A percentile compares a stretch with the other conserved stretches of the same genome.
Evolutionary conservation across 2,113 vertebrate genomes (phyloP).

Genomic region (Laticauda colubrina): DNA sequence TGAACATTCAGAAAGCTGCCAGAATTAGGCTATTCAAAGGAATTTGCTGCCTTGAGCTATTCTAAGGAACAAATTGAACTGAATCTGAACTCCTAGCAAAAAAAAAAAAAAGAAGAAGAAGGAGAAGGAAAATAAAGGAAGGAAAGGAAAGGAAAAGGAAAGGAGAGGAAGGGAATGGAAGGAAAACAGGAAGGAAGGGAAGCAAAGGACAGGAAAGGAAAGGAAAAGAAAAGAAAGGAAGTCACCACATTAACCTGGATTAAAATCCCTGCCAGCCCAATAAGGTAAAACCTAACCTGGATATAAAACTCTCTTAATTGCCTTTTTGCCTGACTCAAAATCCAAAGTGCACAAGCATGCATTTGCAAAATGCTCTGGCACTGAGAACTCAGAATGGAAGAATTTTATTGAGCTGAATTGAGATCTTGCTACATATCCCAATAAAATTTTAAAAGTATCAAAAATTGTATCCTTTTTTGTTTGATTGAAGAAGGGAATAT

Average conservation of each 20-base stretch:
- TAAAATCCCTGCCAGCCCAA: no score
- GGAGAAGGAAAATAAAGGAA: rapidly evolving
- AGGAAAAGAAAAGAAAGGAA: neutral
- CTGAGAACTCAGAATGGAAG: neutral
- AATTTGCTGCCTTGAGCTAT: neutral
- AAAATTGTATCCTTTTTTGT: no score
- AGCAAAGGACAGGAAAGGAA: no score
- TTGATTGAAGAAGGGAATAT: no score
- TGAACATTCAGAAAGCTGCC: neutral
- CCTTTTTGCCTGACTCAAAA: neutral
- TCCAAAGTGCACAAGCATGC: neutral
- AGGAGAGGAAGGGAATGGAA: no score
- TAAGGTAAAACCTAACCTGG: neutral
- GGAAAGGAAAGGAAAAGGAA: neutral
- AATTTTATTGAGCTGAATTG: neutral
- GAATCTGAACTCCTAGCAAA: neutral
- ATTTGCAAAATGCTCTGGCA: neutral
- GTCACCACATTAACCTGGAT: neutral
- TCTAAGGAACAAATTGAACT: neutral
- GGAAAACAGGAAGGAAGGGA: rapidly evolving
- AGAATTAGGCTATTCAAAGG: neutral
- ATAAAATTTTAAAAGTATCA: no score
- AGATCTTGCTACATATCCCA: neutral
- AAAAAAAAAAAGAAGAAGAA: no score
- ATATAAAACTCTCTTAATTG: neutral